Evolutionary conservation across 2,888 invertebrate species (phyloP), one percentile per base, ranked within the genome.

Genomic region (Lasius platythorax): DNA sequence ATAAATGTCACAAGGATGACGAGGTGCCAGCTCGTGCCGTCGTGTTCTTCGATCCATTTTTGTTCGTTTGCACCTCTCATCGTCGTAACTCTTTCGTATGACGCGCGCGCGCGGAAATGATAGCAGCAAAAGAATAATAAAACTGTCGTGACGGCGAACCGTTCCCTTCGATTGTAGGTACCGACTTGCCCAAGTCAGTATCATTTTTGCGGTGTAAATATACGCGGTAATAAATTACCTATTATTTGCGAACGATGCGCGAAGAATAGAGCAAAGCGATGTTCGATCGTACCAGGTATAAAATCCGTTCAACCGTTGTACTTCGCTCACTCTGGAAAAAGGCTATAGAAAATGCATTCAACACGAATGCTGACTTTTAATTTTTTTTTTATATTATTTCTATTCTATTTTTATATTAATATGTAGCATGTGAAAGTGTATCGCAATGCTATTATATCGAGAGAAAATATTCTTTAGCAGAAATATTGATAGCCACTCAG

Each of bases 101-200:
- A 37, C 18, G n/a, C 8, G n/a, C 53, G 53, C 53, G 53, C 53
- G n/a, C 56, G 23, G 23, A 50, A 68, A 78, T 58, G 66, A 37
- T 66, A 78, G 78, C 78, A 78, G 23, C 58, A 46, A 67, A 81
- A 78, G 78, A 9, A 78, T 68, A 82, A 82, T 82, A 78, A 86
- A 88, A 90, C 87, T 89, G 76, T 79, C 91, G 84, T 87, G 91
- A 91, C 87, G 73, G 70, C 85, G 64, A 83, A 68, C 66, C 82
- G 76, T 90, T 89, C 53, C 53, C 30, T 46, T 53, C 66, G 53
- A 79, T 84, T 67, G 82, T 74, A 82, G 53, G 67, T 28, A 43
- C 50, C n/a, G 56, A 18, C 12, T 28, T 33, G 33, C 11, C 30
- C 73, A 40, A 40, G 56, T 30, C 40, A 18, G 61, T 70, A 74